Evolutionary conservation across 2,797 vertebrate species (phyloP).

Genomic region (Jordanella pulchra): DNA sequence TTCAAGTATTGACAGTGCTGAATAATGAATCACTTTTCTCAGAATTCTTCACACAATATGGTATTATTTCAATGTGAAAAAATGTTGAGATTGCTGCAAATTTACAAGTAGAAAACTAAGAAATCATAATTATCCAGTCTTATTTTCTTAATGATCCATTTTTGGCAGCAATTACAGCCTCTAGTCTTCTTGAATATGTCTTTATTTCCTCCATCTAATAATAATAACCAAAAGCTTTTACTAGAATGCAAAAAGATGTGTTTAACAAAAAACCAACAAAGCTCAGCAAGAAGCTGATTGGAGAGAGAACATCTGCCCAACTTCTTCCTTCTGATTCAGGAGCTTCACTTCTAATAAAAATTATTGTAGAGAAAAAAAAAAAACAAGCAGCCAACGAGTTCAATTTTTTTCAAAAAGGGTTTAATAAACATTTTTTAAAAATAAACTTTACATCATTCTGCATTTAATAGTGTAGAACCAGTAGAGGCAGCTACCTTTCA

Average conservation of each 20-base stretch:
- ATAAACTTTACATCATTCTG: background rate
- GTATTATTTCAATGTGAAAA: too few species aligned
- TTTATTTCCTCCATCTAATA: background rate
- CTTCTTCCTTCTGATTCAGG: background rate
- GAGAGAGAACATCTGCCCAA: background rate
- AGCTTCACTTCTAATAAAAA: background rate
- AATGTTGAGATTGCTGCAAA: too few species aligned
- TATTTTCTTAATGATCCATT: too few species aligned
- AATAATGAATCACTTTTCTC: too few species aligned
- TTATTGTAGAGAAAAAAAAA: background rate
- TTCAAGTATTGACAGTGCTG: background rate
- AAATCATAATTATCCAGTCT: too few species aligned
- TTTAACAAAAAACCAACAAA: background rate
- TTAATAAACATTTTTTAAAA: conserved; percentile 22
- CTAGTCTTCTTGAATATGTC: too few species aligned
- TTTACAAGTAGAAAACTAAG: too few species aligned
- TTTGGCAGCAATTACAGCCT: too few species aligned
- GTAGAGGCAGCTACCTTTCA: background rate
- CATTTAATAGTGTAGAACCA: background rate
- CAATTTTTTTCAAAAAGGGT: background rate
- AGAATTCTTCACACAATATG: too few species aligned
- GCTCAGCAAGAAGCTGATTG: background rate
- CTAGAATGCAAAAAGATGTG: background rate
- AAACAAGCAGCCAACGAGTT: background rate
- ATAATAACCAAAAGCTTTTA: background rate